Evolutionary conservation across 2,113 vertebrate genomes (phyloP).

Genomic region (Aptenodytes patagonicus): DNA sequence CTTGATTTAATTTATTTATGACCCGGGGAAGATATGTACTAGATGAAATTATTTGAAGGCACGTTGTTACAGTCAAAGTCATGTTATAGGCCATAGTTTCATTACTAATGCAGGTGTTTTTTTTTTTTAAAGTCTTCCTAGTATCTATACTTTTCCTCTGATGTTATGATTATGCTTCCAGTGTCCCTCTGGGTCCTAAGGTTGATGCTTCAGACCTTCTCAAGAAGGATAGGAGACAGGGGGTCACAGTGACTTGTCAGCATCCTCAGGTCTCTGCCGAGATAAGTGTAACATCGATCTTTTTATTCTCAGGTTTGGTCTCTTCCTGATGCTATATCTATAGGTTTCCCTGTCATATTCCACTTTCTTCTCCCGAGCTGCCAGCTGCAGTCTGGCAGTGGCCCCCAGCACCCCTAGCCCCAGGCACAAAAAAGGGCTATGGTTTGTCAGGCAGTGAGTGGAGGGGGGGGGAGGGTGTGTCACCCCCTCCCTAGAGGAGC

Average conservation of each 20-base stretch:
- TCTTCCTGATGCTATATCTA: not conserved
- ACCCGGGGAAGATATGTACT: not conserved
- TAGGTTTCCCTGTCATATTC: not conserved
- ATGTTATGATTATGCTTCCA: not conserved
- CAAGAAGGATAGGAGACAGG: not conserved
- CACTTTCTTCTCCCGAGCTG: not conserved
- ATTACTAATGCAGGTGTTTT: not conserved
- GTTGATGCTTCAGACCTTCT: not conserved
- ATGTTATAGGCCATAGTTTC: not conserved
- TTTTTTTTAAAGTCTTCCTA: not conserved
- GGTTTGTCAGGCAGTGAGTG: not conserved
- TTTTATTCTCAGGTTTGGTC: not conserved
- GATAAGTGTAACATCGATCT: not conserved
- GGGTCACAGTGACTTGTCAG: not conserved
- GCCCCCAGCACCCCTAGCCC: not conserved
- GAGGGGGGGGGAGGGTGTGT: not conserved
- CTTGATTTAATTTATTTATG: constrained; percentile 4
- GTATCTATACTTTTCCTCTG: not conserved
- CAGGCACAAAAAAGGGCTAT: not conserved
- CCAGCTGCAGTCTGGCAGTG: not conserved
- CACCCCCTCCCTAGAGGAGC: not conserved
- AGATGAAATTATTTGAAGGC: not conserved
- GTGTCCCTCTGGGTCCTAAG: not conserved
- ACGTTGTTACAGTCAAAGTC: not conserved
- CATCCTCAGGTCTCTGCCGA: not conserved